Percentiles rank a stretch among this genome's conserved stretches.
Conservation (phyloP, 2,888 invertebrate species). For the Mimumesa dahlbomi region DNA sequence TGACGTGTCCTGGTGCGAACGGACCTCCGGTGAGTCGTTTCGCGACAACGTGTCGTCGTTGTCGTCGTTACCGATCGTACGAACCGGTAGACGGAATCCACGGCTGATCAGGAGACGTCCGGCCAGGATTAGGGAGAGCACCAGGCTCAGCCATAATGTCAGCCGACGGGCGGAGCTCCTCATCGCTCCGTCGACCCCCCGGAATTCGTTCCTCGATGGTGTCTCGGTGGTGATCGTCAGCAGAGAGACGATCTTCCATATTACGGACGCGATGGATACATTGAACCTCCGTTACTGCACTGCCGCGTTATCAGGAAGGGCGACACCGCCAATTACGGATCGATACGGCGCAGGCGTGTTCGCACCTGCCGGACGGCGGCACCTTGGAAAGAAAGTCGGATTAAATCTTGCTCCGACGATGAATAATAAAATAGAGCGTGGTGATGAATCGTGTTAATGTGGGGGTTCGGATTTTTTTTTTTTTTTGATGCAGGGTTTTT, state of each 20-base stretch:
- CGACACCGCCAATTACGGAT: constrained; percentile 44
- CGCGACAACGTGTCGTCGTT: constrained; percentile 9
- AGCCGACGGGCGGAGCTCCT: constrained; percentile 58
- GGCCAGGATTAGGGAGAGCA: constrained; percentile 52
- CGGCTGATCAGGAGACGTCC: constrained; percentile 61
- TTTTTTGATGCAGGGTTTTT: too few relatives aligned
- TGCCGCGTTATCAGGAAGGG: constrained; percentile 25
- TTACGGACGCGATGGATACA: constrained; percentile 45
- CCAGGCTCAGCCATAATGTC: constrained; percentile 59
- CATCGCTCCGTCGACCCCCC: constrained; percentile 37
- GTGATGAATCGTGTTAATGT: too few relatives aligned
- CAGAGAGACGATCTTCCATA: constrained; percentile 54
- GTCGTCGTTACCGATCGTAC: constrained; percentile 37
- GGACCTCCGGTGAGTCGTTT: too few relatives aligned
- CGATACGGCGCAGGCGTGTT: constrained; percentile 63
- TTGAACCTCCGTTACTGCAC: constrained; percentile 41
- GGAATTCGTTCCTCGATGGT: constrained; percentile 12
- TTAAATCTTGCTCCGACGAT: too few relatives aligned
- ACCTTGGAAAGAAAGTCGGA: too few relatives aligned
- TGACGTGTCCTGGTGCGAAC: constrained; percentile 21
- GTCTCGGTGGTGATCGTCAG: constrained; percentile 11
- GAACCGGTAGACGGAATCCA: constrained; percentile 39
- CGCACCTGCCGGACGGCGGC: too few relatives aligned
- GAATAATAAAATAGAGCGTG: too few relatives aligned
- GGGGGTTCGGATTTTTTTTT: too few relatives aligned